phyloP scores from a whole-genome alignment of 2,113 vertebrate genomes.

The Oncorhynchus gorbuscha region DNA sequence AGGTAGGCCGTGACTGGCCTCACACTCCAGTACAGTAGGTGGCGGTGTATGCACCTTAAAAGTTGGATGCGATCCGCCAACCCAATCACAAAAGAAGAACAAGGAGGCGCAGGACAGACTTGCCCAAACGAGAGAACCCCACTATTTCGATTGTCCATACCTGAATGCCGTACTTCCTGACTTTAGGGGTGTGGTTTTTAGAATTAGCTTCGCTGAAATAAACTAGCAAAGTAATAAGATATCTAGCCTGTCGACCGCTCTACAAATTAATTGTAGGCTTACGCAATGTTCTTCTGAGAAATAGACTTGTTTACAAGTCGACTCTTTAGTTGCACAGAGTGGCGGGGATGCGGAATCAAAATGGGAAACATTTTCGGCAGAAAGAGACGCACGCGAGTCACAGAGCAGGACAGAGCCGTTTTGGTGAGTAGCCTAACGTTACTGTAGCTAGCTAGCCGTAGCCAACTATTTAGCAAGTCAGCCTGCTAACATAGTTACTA shows the following conservation, averaged over 20 bases:
- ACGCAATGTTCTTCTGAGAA: background rate
- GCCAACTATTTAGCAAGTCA: slow-evolving; percentile 15
- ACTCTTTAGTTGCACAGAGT: background rate
- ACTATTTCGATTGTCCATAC: background rate
- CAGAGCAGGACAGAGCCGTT: slow-evolving; percentile 88
- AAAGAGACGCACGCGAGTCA: slow-evolving; percentile 87
- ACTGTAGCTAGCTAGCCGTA: background rate
- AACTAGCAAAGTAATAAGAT: background rate
- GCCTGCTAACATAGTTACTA: too few species aligned
- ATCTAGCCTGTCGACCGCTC: too few species aligned
- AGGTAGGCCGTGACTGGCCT: too few species aligned
- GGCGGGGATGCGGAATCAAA: slow-evolving; percentile 64
- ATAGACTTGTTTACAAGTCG: background rate
- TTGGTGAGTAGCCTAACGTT: slow-evolving; percentile 73
- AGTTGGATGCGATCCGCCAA: too few species aligned
- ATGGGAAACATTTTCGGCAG: slow-evolving; percentile 92
- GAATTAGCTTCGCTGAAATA: background rate
- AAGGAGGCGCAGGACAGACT: too few species aligned
- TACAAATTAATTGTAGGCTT: too few species aligned
- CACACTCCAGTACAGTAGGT: too few species aligned
- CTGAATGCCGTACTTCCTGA: background rate
- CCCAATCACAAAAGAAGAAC: background rate
- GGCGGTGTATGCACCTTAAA: too few species aligned
- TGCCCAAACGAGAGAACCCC: too few species aligned
- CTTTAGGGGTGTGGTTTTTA: too few species aligned